Conservation (phyloP, 2,113 vertebrate species). For the Alouatta palliata region DNA sequence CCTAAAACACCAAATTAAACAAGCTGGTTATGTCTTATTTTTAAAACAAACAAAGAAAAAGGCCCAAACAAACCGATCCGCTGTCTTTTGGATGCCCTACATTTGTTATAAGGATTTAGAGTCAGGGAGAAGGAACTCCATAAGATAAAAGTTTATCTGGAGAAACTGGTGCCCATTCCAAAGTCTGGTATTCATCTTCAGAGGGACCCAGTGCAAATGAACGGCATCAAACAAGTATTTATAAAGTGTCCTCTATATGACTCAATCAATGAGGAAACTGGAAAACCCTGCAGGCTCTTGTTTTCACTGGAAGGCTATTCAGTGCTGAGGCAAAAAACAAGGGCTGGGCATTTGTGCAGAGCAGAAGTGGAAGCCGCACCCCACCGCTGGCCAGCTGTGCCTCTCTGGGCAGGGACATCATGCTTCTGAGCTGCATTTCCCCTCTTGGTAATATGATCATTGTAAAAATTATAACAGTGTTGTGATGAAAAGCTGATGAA, state of each 20-base stretch:
- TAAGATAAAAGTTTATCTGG: too few relatives aligned
- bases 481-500: background rate
- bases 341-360: background rate
- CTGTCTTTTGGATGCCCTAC: background rate
- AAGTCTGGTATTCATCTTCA: background rate
- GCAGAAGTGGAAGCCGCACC: background rate
- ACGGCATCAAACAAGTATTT: background rate
- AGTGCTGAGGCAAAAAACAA: background rate
- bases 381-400: background rate
- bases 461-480: background rate
- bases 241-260: background rate
- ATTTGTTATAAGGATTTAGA: background rate
- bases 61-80: background rate
- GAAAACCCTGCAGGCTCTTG: background rate
- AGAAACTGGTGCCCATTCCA: background rate
- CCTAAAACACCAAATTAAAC: background rate
- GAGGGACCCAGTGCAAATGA: background rate
- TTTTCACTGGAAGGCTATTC: background rate
- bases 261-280: accelerated
- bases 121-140: background rate
- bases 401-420: background rate
- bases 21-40: background rate
- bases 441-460: background rate
- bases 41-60: background rate
- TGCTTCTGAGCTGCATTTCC: background rate